Percentiles rank a stretch among this genome's conserved stretches.
phyloP scores from a whole-genome alignment of 1,140 invertebrate genomes.

The Trypoxylus dichotomus region DNA sequence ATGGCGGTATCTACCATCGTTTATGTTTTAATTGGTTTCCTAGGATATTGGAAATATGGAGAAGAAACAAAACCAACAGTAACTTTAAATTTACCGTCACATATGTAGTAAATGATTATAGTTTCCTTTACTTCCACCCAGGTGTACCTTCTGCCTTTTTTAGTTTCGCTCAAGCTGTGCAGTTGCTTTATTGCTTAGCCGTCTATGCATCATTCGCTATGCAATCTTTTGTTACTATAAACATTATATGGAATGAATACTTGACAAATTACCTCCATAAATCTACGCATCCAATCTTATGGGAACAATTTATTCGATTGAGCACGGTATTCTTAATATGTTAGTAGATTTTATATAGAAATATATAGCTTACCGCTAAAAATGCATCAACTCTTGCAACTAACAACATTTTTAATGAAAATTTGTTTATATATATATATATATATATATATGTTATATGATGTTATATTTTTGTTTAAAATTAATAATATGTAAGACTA shows the following conservation, averaged over 20 bases:
- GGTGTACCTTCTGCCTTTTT: slow-evolving; percentile 45
- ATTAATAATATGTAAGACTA: no score
- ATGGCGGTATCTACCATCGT: slow-evolving; percentile 72
- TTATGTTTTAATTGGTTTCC: slow-evolving; percentile 74
- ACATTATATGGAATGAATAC: slow-evolving; percentile 83
- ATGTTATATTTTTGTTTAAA: no score
- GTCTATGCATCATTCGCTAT: slow-evolving; percentile 86
- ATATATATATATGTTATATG: no score
- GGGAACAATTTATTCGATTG: neutral
- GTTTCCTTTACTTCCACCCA: no score
- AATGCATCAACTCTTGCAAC: no score
- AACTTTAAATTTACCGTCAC: slow-evolving; percentile 68
- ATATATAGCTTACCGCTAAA: no score
- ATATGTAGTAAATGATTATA: slow-evolving; percentile 42
- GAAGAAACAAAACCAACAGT: slow-evolving; percentile 63
- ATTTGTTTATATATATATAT: no score
- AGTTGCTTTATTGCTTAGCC: slow-evolving; percentile 78
- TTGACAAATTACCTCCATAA: slow-evolving; percentile 57
- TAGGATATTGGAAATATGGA: slow-evolving; percentile 78
- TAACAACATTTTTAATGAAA: no score
- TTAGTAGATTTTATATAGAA: no score
- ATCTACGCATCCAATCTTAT: slow-evolving; percentile 44
- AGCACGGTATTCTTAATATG: neutral
- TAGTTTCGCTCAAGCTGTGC: slow-evolving; percentile 74
- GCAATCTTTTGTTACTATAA: slow-evolving; percentile 87